phyloP scores from a whole-genome alignment of 1,140 invertebrate species.

The Pemphigus obesinymphae region DNA sequence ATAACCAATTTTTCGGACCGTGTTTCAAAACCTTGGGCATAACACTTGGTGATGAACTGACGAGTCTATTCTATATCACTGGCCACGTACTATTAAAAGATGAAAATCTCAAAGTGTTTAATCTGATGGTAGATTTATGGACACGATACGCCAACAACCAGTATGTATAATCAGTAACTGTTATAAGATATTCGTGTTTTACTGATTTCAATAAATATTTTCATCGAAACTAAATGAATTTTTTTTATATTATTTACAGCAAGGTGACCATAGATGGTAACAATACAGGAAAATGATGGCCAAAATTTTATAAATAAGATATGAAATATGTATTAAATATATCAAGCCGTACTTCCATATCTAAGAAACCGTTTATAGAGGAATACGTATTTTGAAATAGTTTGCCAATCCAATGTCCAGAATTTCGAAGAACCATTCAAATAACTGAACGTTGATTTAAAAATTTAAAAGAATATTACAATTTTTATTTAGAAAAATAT shows the following conservation, averaged over 20 bases:
- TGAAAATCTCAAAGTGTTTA: conserved; percentile 27
- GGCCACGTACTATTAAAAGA: not conserved
- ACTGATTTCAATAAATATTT: too few relatives aligned
- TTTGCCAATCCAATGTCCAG: not conserved
- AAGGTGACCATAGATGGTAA: not conserved
- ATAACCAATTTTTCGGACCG: not conserved
- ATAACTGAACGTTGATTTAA: too few relatives aligned
- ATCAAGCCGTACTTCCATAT: not conserved
- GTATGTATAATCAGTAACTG: too few relatives aligned
- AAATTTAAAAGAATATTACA: too few relatives aligned
- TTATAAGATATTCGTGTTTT: too few relatives aligned
- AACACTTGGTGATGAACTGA: conserved; percentile 43
- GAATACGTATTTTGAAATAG: not conserved
- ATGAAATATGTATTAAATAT: not conserved
- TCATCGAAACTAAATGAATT: too few relatives aligned
- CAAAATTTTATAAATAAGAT: not conserved
- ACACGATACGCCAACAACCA: conserved; percentile 38
- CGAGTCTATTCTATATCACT: conserved; percentile 6
- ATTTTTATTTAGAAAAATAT: too few relatives aligned
- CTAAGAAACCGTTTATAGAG: not conserved
- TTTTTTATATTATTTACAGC: too few relatives aligned
- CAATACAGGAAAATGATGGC: not conserved
- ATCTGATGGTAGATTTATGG: conserved; percentile 40
- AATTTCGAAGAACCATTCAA: too few relatives aligned
- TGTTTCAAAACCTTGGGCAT: conserved; percentile 21